Conservation (phyloP, 1,140 invertebrate species). For the Oncopodura yosiiana region DNA sequence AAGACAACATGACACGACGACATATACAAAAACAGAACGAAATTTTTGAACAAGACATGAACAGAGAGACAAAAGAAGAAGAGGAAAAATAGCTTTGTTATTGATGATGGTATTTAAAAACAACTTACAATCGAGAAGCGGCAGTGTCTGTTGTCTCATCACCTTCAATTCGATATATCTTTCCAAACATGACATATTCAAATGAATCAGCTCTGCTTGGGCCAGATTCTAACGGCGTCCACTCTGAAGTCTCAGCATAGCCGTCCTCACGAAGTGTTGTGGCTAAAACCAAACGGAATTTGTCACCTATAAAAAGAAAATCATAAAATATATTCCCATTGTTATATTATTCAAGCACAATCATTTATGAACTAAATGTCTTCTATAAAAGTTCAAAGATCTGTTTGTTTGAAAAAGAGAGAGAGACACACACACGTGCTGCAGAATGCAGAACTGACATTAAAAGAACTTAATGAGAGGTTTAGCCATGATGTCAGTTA, state of each 20-base stretch:
- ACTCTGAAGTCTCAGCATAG: conserved; percentile 88
- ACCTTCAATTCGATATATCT: conserved; percentile 95
- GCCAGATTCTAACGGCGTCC: conserved; percentile 71
- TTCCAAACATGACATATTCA: conserved; percentile 99
- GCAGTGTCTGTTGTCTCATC: conserved; percentile 85
- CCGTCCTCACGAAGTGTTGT: conserved; percentile 93
- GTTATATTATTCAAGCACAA: not conserved
- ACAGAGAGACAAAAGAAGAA: too few species aligned
- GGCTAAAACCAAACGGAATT: conserved; percentile 86
- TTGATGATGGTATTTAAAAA: too few species aligned
- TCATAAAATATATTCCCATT: not conserved
- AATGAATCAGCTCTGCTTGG: conserved; percentile 88
- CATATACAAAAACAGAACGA: too few species aligned
- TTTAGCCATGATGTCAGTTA: too few species aligned
- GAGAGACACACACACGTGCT: not conserved
- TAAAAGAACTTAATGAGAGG: too few species aligned
- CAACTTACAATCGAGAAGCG: conserved; percentile 66
- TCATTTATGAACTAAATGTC: not conserved
- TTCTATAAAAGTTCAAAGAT: not conserved
- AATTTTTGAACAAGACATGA: too few species aligned
- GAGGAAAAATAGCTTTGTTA: too few species aligned
- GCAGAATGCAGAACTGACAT: too few species aligned
- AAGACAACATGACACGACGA: too few species aligned
- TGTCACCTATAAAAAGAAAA: conserved; percentile 49
- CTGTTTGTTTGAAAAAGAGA: not conserved